These are phyloP conservation scores for Cartodere bifasciata DNA, from an alignment of 2,888 invertebrate species.

Conservation along the genomic window DNA sequence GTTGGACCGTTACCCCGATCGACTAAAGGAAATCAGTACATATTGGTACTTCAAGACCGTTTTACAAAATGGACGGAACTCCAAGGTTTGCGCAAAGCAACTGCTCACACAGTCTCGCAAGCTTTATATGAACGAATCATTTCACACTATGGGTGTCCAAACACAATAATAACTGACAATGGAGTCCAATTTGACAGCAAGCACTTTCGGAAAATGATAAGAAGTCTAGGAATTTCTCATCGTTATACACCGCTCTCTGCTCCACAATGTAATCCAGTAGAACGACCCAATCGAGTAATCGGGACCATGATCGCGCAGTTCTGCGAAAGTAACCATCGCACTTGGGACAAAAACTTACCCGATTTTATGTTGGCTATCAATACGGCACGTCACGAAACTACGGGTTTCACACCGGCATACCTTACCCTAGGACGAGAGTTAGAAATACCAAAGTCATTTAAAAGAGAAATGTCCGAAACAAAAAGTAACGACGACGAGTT, in stretches of 20 bases:
- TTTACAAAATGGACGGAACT: too few species aligned
- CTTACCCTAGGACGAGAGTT: slow-evolving; percentile 9
- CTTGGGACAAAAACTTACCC: slow-evolving; percentile 4
- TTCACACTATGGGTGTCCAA: slow-evolving; percentile 8
- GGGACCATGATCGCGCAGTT: slow-evolving; percentile 21
- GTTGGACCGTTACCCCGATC: too few species aligned
- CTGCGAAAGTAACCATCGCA: slow-evolving; percentile 13
- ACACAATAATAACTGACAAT: slow-evolving; percentile 8
- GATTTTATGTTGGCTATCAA: slow-evolving; percentile 10
- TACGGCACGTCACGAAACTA: slow-evolving; percentile 8
- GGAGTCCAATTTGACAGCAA: too few species aligned
- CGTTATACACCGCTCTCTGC: slow-evolving; percentile 19
- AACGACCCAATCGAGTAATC: slow-evolving; percentile 20
- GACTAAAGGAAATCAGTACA: too few species aligned
- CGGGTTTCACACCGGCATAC: slow-evolving; percentile 7
- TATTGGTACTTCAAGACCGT: too few species aligned
- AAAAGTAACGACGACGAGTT: too few species aligned
- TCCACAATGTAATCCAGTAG: slow-evolving; percentile 22
- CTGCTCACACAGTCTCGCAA: slow-evolving; percentile 6
- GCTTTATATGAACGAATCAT: slow-evolving; percentile 3
- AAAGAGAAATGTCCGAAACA: not conserved
- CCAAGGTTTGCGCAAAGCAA: slow-evolving; percentile 14
- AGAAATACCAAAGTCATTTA: too few species aligned
- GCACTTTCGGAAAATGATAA: too few species aligned
- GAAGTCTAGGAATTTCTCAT: slow-evolving; percentile 2